These are phyloP conservation scores for Melieria omissa DNA, from an alignment of 2,888 invertebrate species.

Conservation along the genomic window DNA sequence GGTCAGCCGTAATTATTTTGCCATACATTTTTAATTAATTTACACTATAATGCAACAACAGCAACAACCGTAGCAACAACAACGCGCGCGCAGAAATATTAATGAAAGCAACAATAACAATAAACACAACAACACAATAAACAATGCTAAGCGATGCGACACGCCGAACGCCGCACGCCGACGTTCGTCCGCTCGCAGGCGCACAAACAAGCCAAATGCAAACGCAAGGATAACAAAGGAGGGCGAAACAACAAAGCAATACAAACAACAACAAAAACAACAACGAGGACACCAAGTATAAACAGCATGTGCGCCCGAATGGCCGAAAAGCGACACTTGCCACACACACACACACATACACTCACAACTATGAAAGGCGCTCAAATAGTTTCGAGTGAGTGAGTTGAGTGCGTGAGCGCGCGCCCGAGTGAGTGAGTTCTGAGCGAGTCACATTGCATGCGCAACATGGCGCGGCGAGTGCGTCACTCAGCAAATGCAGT, in stretches of 20 bases:
- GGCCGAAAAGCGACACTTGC: too few relatives aligned
- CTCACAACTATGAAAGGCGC: too few relatives aligned
- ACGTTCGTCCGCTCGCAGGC: not conserved
- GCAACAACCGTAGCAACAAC: not conserved
- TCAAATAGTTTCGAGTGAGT: too few relatives aligned
- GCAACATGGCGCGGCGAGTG: too few relatives aligned
- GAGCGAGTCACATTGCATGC: too few relatives aligned
- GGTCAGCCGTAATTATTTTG: conserved; percentile 58
- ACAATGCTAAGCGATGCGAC: conserved; percentile 4
- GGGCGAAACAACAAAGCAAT: not conserved
- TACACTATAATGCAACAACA: conserved; percentile 38
- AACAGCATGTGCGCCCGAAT: too few relatives aligned
- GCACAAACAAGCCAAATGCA: not conserved
- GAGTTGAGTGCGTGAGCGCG: too few relatives aligned
- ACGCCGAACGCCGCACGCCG: conserved; percentile 14
- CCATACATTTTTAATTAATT: conserved; percentile 60
- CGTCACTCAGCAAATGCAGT: conserved; percentile 1
- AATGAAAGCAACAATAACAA: conserved; percentile 34
- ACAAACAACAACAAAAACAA: not conserved
- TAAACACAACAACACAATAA: conserved; percentile 46
- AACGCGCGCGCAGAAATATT: too few relatives aligned
- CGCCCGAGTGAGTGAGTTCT: too few relatives aligned
- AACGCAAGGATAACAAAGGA: not conserved
- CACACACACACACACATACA: too few relatives aligned
- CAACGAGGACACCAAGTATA: not conserved